phyloP scores from a whole-genome alignment of 2,797 vertebrate genomes.

The Phoebastria nigripes region DNA sequence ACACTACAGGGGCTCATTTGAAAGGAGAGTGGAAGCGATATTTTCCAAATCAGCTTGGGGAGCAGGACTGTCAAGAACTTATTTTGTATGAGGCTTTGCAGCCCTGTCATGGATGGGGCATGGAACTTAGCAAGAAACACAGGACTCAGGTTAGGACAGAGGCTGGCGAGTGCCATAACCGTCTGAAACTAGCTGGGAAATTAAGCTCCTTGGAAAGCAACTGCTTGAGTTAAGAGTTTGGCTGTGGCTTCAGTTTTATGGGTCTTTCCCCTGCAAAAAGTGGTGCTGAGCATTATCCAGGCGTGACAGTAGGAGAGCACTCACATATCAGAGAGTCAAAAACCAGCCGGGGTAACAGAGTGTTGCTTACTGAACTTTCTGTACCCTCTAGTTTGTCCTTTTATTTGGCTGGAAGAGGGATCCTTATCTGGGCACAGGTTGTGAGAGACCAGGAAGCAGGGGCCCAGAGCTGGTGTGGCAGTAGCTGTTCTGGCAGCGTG shows the following conservation, averaged over 20 bases:
- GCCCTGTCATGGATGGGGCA: not conserved
- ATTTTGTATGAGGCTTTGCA: not conserved
- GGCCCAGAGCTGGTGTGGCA: not conserved
- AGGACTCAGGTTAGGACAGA: not conserved
- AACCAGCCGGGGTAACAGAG: not conserved
- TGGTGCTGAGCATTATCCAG: not conserved
- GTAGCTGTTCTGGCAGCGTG: not conserved
- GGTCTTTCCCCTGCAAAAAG: not conserved
- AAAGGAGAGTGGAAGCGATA: not conserved
- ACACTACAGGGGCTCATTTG: rapidly evolving
- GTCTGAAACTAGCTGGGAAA: not conserved
- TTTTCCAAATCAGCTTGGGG: not conserved
- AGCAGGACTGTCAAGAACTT: not conserved
- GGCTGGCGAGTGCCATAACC: rapidly evolving
- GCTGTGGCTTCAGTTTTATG: not conserved
- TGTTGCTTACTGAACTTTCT: not conserved
- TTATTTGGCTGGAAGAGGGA: not conserved
- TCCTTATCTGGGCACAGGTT: not conserved
- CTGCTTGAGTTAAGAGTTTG: not conserved
- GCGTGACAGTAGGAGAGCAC: not conserved
- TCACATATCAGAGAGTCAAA: rapidly evolving
- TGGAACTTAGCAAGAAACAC: not conserved
- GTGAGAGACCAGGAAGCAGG: not conserved
- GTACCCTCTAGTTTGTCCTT: not conserved
- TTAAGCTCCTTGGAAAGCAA: not conserved